Base-by-base conservation (phyloP, 2,797 vertebrate species). In the Malacoctenus gilli region DNA sequence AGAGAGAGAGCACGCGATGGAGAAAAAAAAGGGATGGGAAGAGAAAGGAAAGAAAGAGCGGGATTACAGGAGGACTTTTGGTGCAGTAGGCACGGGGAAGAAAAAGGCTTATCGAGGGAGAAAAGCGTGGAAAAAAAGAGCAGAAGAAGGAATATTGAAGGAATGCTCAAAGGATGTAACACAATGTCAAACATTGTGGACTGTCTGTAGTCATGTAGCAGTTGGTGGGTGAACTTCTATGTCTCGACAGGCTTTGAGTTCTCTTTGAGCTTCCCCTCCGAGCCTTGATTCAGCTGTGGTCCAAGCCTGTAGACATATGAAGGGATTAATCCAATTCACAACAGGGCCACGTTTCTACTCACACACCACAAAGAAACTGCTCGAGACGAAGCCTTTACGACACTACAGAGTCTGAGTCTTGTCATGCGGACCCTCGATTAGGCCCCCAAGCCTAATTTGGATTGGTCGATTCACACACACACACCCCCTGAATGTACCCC, bases 271-370 rank as follows among this genome's bases (percentile, higher is more conserved):
- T n/a, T n/a, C n/a, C 38, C 51, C 39, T 69, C 40, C 49, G 52
- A 74, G 76, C 41, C 18, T 77, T 74, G 79, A 80, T 80, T 82
- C 69, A 72, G 71, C 62, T 42, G 44, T 72, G 70, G 54, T 42
- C 18, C 2, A 4, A n/a, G 59, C 21, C 35, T 44, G 47, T 13
- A 43, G 39, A 72, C 14, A 57, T 28, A 64, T 32, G 12, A 16
- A 42, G 54, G 67, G 80, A 84, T 71, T 76, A 79, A 88, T 82
- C 61, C 23, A 20, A 47, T 60, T 85, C 71, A 75, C 82, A 59
- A 78, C 15, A 41, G 57, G 14, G 37, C 58, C 42, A 39, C 68
- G 61, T 78, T 58, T 79, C 61, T 50, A 38, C 58, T 69, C 69
- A 40, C 38, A 44, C 40, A 36, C 55, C 41, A 15, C 23, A 31